phyloP scores from a whole-genome alignment of 2,888 invertebrate genomes.

The Acleris cristana region DNA sequence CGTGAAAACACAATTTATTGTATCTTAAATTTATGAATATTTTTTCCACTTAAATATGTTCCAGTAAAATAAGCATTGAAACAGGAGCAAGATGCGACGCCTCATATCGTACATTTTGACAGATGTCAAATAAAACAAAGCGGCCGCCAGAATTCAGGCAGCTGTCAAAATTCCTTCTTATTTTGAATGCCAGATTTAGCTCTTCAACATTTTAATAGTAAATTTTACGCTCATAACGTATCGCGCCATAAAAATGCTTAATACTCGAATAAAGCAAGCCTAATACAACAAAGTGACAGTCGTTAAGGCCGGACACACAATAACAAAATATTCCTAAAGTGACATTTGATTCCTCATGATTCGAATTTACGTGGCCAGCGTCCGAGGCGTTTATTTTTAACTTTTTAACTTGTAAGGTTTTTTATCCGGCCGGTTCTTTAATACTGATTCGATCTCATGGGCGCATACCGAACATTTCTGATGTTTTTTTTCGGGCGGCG shows the following conservation, averaged over 20 bases:
- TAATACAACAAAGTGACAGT: slow-evolving; percentile 12
- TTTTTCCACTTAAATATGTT: no score
- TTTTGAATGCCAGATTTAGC: slow-evolving; percentile 14
- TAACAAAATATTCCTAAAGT: slow-evolving; percentile 60
- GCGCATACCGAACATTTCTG: slow-evolving; percentile 82
- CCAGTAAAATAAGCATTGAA: no score
- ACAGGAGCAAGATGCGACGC: neutral
- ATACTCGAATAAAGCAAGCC: slow-evolving; percentile 10
- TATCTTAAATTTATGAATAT: no score
- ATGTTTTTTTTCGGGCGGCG: slow-evolving; percentile 63
- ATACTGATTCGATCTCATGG: slow-evolving; percentile 80
- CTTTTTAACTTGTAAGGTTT: slow-evolving; percentile 54
- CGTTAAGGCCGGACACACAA: slow-evolving; percentile 25
- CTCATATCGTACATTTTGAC: slow-evolving; percentile 5
- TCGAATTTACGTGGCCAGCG: slow-evolving; percentile 77
- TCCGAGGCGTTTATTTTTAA: slow-evolving; percentile 61
- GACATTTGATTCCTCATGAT: slow-evolving; percentile 80
- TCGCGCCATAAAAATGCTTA: slow-evolving; percentile 3
- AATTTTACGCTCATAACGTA: neutral
- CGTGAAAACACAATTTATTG: no score
- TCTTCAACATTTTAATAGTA: slow-evolving; percentile 8
- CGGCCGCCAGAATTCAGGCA: slow-evolving; percentile 10
- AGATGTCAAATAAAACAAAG: slow-evolving; percentile 21
- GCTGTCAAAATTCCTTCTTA: slow-evolving; percentile 21
- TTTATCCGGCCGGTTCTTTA: slow-evolving; percentile 69